Evolutionary conservation across 2,797 vertebrate species (phyloP).

Genomic region (Coilia nasus): DNA sequence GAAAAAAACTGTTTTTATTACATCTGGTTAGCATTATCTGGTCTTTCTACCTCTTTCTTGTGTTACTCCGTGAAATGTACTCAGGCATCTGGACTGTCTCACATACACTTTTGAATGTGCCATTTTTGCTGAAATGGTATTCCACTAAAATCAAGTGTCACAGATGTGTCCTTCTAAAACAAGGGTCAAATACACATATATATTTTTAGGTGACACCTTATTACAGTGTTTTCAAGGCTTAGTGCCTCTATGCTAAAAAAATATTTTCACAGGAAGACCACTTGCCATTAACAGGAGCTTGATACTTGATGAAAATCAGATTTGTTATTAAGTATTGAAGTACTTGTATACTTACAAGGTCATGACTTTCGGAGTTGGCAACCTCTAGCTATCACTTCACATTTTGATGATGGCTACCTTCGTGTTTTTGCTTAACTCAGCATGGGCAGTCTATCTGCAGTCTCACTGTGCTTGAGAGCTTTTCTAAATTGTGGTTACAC

Average conservation of each 20-base stretch:
- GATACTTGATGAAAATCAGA: neutral
- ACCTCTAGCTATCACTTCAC: neutral
- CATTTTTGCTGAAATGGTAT: neutral
- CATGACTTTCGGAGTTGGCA: neutral
- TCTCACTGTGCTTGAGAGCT: neutral
- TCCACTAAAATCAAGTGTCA: neutral
- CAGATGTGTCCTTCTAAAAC: neutral
- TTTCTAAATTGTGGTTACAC: neutral
- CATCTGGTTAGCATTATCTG: neutral
- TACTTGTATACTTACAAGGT: neutral
- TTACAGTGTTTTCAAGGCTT: neutral
- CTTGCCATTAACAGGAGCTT: neutral
- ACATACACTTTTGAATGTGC: neutral
- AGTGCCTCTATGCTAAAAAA: neutral
- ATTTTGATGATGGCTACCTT: neutral
- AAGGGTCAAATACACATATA: neutral
- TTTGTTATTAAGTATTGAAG: neutral
- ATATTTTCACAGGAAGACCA: neutral
- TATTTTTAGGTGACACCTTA: neutral
- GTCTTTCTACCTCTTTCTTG: neutral
- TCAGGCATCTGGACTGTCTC: neutral
- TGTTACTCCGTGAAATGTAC: slow-evolving; percentile 1
- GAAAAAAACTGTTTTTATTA: neutral
- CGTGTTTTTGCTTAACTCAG: neutral
- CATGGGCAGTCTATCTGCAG: neutral